phyloP scores from a whole-genome alignment of 2,113 vertebrate genomes.

The Bubo blakistoni region DNA sequence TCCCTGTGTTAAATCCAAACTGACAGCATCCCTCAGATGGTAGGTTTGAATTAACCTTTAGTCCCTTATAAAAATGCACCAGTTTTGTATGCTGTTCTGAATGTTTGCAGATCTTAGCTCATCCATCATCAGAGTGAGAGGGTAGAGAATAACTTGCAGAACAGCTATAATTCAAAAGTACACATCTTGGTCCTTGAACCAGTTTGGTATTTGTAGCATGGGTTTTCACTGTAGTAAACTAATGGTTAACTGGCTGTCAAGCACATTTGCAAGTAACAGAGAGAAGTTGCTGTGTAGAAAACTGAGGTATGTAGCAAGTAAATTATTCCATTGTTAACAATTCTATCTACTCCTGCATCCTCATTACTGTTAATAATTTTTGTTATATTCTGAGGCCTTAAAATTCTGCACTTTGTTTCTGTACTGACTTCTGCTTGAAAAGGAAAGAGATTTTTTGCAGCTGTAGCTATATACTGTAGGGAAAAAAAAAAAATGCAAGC shows the following conservation, averaged over 20 bases:
- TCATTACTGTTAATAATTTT: not conserved
- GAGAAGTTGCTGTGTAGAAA: not conserved
- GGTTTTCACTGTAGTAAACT: not conserved
- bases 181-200: not conserved
- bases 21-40: not conserved
- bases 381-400: not conserved
- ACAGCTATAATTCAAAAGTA: not conserved
- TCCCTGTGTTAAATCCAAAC: conserved; percentile 15
- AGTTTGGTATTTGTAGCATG: not conserved
- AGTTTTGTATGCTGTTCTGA: not conserved
- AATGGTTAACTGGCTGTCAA: not conserved
- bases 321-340: not conserved
- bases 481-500: not conserved
- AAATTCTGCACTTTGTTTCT: not conserved
- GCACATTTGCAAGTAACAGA: not conserved
- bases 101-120: not conserved
- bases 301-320: not conserved
- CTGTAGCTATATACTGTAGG: not conserved
- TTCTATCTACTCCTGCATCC: not conserved
- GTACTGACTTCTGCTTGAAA: not conserved
- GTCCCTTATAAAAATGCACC: not conserved
- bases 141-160: not conserved
- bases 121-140: not conserved
- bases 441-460: not conserved
- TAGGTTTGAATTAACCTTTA: conserved; percentile 40